Evolutionary conservation across 30 jellyfish, hydroid and myxozoan genomes (phyloP).

Genomic region (Chironex yamaguchii): DNA sequence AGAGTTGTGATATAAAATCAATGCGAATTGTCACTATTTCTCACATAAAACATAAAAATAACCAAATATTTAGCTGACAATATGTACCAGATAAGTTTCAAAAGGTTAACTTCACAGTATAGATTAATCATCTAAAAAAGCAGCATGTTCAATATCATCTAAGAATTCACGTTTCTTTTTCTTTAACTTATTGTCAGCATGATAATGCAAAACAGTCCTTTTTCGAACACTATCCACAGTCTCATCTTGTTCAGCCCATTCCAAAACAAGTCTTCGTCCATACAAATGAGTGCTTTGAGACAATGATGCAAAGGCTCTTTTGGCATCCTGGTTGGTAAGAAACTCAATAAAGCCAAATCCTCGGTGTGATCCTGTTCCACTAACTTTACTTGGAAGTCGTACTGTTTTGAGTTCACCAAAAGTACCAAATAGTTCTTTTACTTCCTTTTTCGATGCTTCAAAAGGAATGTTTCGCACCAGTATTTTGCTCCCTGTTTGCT

Average conservation of each 20-base stretch:
- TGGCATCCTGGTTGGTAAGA: constrained; percentile 96
- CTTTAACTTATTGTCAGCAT: constrained; percentile 42
- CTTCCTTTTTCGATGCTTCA: constrained; percentile 92
- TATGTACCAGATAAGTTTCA: too few species aligned
- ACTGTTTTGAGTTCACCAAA: constrained; percentile 90
- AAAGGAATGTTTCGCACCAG: constrained; percentile 97
- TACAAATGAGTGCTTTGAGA: constrained; percentile 99
- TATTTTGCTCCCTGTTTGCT: constrained; percentile 88
- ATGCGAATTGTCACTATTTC: too few species aligned
- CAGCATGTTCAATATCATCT: background rate
- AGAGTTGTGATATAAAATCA: too few species aligned
- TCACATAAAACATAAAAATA: too few species aligned
- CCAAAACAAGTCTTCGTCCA: constrained; percentile 98
- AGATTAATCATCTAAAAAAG: background rate
- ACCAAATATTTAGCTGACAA: too few species aligned
- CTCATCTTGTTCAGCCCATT: constrained; percentile 99
- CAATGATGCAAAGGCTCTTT: constrained; percentile 94
- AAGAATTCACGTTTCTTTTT: background rate
- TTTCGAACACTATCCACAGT: constrained; percentile 88
- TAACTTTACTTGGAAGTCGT: constrained; percentile 93
- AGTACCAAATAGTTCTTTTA: constrained; percentile 88
- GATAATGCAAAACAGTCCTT: constrained; percentile 89
- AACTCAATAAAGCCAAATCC: constrained; percentile 99
- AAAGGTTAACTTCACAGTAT: too few species aligned
- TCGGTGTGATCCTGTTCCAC: constrained; percentile 93